Base-by-base conservation (phyloP, 2,113 vertebrate species). In the Elachura formosa region DNA sequence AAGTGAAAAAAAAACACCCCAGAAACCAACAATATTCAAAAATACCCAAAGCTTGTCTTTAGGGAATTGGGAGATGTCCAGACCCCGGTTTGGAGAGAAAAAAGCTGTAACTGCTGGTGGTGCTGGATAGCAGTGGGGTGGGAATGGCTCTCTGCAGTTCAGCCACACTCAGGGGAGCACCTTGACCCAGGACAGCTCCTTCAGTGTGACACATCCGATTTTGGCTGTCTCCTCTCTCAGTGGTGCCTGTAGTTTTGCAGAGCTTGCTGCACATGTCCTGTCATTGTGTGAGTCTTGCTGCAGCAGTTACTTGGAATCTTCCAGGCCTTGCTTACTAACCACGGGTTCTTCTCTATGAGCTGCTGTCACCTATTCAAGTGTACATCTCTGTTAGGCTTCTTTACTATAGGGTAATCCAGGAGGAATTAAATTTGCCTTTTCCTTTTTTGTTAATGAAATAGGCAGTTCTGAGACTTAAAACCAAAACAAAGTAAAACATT, bases 1-100 rank as follows among this genome's bases (percentile, higher is more conserved):
- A 63, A 71, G 3, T 0, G 11, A 16, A 6, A 3, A 14, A 40
- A 45, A 11, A 1, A 5, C 33, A 9, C 26, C 2, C 6, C 38
- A 75, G 23, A 56, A 87, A 24, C 12, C 12, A 61, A 11, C 7
- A 51, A 5, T 26, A 73, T 73, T 38, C 13, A 33, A 19, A 77
- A 83, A 29, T 64, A 69, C 9, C 5, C 12, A 26, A 20, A 55
- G 46, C n/a, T 81, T 59, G 13, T 38, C 13, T 77, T 45, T 25
- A 69, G 49, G 58, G 55, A 54, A 12, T 3, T 63, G 49, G 38
- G 34, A 55, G 56, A 12, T 73, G 20, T 59, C 31, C 49, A 45
- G 29, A 29, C 2, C 5, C 33, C 10, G 28, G 4, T 45, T 3
- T 59, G 33, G 36, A 10, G 22, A 68, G 28, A 24, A 31, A 23